Conservation (phyloP, 1,140 invertebrate species). For the Ips nitidus region DNA sequence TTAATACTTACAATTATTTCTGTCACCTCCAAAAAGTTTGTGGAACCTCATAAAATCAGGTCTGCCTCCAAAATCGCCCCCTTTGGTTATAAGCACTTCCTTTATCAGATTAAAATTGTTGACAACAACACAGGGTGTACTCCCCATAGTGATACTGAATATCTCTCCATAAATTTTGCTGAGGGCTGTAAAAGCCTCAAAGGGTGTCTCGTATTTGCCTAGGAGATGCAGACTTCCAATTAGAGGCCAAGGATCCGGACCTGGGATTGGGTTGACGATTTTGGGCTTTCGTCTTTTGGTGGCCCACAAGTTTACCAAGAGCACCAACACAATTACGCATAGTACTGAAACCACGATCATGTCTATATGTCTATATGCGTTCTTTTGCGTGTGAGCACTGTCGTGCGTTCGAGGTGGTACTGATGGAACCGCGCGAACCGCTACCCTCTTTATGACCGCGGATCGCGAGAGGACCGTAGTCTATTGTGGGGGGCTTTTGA, state of each 20-base stretch:
- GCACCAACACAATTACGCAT: constrained; percentile 41
- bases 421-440: constrained; percentile 45
- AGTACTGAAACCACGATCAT: constrained; percentile 47
- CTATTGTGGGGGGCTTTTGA: constrained; percentile 32
- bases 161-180: constrained; percentile 74
- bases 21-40: constrained; percentile 71
- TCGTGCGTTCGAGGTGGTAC: constrained; percentile 34
- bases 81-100: constrained; percentile 79
- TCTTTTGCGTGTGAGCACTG: constrained; percentile 32
- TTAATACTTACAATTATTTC: constrained; percentile 72
- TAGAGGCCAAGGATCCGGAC: constrained; percentile 68
- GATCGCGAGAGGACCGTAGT: constrained; percentile 29
- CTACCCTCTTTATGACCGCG: constrained; percentile 52
- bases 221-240: constrained; percentile 72
- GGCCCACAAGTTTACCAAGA: constrained; percentile 43
- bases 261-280: constrained; percentile 53
- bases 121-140: constrained; percentile 71
- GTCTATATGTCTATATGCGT: constrained; percentile 38
- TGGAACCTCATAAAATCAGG: constrained; percentile 78
- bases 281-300: constrained; percentile 39
- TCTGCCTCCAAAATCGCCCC: constrained; percentile 75
- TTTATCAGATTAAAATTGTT: constrained; percentile 73
- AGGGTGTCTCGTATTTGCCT: constrained; percentile 66
- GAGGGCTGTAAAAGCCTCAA: constrained; percentile 70
- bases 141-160: constrained; percentile 71